These are phyloP conservation scores for Dendroctonus ponderosae DNA, from an alignment of 1,140 invertebrate genomes.

Conservation along the genomic window DNA sequence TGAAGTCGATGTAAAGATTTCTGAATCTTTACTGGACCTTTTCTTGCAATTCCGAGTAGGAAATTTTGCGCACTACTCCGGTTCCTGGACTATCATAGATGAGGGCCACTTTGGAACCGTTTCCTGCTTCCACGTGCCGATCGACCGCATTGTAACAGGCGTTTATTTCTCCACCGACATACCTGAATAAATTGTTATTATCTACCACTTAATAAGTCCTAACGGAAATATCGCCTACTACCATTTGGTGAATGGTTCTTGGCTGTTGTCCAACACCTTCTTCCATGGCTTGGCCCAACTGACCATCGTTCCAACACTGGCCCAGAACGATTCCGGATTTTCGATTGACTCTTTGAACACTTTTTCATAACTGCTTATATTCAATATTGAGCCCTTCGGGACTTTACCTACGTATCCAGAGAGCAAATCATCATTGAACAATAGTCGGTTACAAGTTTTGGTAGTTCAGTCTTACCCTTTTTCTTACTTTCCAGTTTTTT, in stretches of 20 bases:
- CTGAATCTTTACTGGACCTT: slow-evolving; percentile 56
- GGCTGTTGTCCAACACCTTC: slow-evolving; percentile 78
- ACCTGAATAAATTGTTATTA: slow-evolving; percentile 58
- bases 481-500: slow-evolving; percentile 21
- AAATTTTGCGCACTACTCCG: slow-evolving; percentile 69
- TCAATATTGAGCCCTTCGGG: slow-evolving; percentile 7
- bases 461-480: slow-evolving; percentile 1
- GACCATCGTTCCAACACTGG: slow-evolving; percentile 67
- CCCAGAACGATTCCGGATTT: slow-evolving; percentile 85
- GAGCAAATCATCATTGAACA: no score
- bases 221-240: slow-evolving; percentile 46
- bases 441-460: no score
- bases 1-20: background rate
- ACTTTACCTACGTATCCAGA: background rate
- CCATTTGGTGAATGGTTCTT: slow-evolving; percentile 89
- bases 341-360: slow-evolving; percentile 68
- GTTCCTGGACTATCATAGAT: slow-evolving; percentile 90
- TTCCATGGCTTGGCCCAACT: slow-evolving; percentile 83
- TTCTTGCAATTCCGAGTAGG: slow-evolving; percentile 77
- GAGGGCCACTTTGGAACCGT: slow-evolving; percentile 75
- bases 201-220: background rate
- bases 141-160: slow-evolving; percentile 92
- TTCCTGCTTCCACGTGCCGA: slow-evolving; percentile 77
- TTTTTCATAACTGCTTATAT: slow-evolving; percentile 59
- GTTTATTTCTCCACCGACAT: slow-evolving; percentile 85